Conservation (phyloP, 1,140 invertebrate genomes). For the Drosophila mojavensis region DNA sequence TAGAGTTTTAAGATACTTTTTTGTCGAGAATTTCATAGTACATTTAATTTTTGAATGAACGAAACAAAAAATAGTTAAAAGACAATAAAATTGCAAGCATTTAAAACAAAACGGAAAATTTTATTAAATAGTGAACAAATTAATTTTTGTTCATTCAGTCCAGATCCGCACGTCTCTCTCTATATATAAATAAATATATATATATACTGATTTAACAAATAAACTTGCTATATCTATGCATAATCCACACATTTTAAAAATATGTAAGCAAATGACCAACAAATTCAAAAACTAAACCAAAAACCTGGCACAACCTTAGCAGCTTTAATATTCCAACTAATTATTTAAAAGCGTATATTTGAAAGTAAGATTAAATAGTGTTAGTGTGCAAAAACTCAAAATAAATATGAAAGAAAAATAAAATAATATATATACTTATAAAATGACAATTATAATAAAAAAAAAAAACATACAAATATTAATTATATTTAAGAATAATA, state of each 20-base stretch:
- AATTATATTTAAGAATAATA: too few relatives aligned
- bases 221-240: slow-evolving; percentile 7
- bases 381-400: not conserved
- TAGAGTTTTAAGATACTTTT: slow-evolving; percentile 23
- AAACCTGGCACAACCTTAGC: slow-evolving; percentile 55
- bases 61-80: slow-evolving; percentile 26
- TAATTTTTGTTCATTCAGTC: not conserved
- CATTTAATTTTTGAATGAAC: not conserved
- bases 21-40: not conserved
- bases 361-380: not conserved
- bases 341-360: slow-evolving; percentile 4
- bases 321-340: slow-evolving; percentile 43
- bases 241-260: slow-evolving; percentile 13
- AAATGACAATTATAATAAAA: too few relatives aligned
- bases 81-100: slow-evolving; percentile 78
- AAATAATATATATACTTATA: not conserved
- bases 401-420: not conserved
- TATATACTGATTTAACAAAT: not conserved
- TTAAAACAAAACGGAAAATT: slow-evolving; percentile 37
- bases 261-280: slow-evolving; percentile 38
- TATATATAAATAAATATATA: not conserved
- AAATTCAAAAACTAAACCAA: slow-evolving; percentile 19
- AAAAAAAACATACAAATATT: too few relatives aligned
- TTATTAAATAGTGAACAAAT: slow-evolving; percentile 1
- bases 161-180: not conserved